Evolutionary conservation across 2,797 vertebrate genomes (phyloP), one percentile per base, ranked within the genome.

Genomic region (Smutsia gigantea): DNA sequence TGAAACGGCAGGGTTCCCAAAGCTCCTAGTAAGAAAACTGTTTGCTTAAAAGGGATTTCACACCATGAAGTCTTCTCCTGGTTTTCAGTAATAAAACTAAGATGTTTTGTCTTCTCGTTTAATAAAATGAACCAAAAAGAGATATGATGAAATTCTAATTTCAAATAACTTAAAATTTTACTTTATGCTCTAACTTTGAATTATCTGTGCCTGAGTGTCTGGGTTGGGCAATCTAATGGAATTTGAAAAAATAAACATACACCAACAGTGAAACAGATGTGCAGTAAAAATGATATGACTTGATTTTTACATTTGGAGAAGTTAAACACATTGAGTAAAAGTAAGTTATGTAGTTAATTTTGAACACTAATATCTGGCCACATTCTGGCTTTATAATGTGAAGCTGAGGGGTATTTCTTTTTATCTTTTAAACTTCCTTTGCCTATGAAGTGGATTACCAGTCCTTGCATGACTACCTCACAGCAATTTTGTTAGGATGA

Each of bases 121-220:
- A 59, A 49, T 68, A 53, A 92, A 94, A 66, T 69, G 15, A 93
- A 51, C 19, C 69, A 10, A 49, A 69, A 64, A 71, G 34, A 37
- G 19, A 79, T 57, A 21, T 42, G 89, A 92, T 90, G 57, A 90
- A 90, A 79, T 87, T 93, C 27, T 87, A 46, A 61, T 86, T 90
- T 94, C 64, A 87, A 94, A 74, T 82, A 78, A 42, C 14, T 42
- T 51, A 90, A 85, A 71, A 81, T 42, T 71, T 31, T 90, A 83
- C 10, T 71, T 14, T 83, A 46, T 7, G 87, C 29, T 87, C 15
- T 77, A 83, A 51, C 15, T 75, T 95, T 42, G 37, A 39, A 82
- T 94, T 90, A 92, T 61, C 51, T 81, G 34, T 71, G 17, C 51
- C 4, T 82, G n/a, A 77, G 8, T 34, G 13, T 64, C 74, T 77